A percentile compares a stretch with the other conserved stretches of the same genome.
Evolutionary conservation across 2,888 invertebrate genomes (phyloP).

Genomic region (Xanthia togata): DNA sequence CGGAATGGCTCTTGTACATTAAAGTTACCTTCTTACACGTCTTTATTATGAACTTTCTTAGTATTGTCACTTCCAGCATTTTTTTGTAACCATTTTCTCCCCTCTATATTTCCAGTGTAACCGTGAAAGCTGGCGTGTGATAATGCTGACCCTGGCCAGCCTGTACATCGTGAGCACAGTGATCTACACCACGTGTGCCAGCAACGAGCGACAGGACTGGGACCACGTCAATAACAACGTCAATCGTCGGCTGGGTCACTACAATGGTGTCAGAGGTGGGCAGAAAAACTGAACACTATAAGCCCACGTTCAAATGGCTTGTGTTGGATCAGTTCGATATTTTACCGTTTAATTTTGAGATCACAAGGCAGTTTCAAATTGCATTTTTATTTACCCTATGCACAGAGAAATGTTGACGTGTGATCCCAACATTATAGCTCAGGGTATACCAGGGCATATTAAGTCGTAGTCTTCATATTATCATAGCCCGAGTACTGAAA

Average conservation of each 20-base stretch:
- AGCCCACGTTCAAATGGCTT: too few relatives aligned
- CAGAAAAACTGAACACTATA: too few relatives aligned
- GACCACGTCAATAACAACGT: constrained; percentile 84
- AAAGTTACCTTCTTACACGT: neutral
- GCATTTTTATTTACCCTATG: too few relatives aligned
- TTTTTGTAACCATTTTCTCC: neutral
- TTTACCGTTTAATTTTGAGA: too few relatives aligned
- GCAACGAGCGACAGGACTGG: constrained; percentile 93
- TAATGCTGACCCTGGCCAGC: constrained; percentile 92
- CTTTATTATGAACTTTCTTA: neutral
- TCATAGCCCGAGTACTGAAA: too few relatives aligned
- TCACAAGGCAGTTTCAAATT: too few relatives aligned
- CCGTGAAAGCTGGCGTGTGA: constrained; percentile 91
- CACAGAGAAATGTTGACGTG: too few relatives aligned
- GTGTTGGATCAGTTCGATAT: too few relatives aligned
- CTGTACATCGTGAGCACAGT: constrained; percentile 92
- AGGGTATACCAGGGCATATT: too few relatives aligned
- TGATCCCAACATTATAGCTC: too few relatives aligned
- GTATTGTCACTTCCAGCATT: neutral
- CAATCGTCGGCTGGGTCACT: constrained; percentile 67
- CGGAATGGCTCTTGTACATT: neutral
- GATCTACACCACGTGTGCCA: constrained; percentile 92
- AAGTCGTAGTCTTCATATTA: too few relatives aligned
- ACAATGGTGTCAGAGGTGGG: constrained; percentile 66
- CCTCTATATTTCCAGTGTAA: constrained; percentile 87